phyloP scores from a whole-genome alignment of 1,140 invertebrate species.

The Stenopsyche tienmushanensis region DNA sequence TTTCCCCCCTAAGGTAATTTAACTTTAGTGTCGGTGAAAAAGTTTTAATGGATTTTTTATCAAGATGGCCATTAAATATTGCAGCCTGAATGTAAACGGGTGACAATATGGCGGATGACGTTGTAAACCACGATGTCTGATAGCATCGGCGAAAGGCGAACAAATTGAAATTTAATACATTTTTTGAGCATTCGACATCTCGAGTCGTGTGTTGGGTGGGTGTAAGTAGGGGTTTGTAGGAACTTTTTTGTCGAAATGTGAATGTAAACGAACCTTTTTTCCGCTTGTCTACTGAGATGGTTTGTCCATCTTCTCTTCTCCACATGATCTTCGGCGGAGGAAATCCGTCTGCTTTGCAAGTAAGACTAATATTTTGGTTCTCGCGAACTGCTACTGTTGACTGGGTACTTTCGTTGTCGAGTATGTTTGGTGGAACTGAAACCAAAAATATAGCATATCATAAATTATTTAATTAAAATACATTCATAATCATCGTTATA shows the following conservation, averaged over 20 bases:
- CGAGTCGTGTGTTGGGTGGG: too few relatives aligned
- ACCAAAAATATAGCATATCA: constrained; percentile 4
- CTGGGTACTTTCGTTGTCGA: constrained; percentile 80
- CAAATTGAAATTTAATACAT: constrained; percentile 21
- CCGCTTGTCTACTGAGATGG: constrained; percentile 75
- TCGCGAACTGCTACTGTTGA: constrained; percentile 86
- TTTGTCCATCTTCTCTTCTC: constrained; percentile 85
- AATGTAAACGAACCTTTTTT: constrained; percentile 79
- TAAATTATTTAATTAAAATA: not conserved
- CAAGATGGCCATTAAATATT: constrained; percentile 42
- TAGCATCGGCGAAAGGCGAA: constrained; percentile 8
- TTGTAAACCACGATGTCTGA: not conserved
- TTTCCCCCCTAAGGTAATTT: constrained; percentile 36
- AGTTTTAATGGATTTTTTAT: constrained; percentile 43
- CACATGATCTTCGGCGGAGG: constrained; percentile 86
- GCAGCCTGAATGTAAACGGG: constrained; percentile 24
- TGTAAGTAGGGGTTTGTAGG: too few relatives aligned
- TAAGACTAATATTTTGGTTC: constrained; percentile 86
- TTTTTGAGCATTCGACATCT: too few relatives aligned
- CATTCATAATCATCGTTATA: too few relatives aligned
- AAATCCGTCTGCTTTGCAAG: constrained; percentile 86
- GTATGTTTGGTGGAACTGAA: constrained; percentile 84
- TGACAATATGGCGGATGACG: constrained; percentile 28
- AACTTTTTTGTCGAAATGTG: too few relatives aligned
- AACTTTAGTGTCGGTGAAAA: constrained; percentile 41